phyloP scores from a whole-genome alignment of 2,888 invertebrate genomes.

The Athripsodes cinereus region DNA sequence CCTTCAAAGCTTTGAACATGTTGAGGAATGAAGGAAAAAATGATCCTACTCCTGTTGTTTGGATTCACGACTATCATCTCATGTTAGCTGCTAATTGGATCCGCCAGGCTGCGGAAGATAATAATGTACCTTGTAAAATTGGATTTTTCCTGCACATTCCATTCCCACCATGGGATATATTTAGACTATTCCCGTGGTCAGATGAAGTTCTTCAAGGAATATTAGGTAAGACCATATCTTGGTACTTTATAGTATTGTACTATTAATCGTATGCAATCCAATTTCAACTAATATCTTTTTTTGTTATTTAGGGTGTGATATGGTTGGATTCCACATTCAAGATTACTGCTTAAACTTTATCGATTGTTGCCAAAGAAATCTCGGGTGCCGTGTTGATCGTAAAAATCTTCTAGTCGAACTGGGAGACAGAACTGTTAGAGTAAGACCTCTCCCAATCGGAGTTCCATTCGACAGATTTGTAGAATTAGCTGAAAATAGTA shows the following conservation, averaged over 20 bases:
- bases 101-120: constrained; percentile 71
- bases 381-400: constrained; percentile 83
- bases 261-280: neutral
- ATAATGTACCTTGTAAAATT: constrained; percentile 68
- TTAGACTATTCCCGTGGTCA: constrained; percentile 86
- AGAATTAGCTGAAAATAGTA: constrained; percentile 65
- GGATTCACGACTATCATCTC: constrained; percentile 93
- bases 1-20: constrained; percentile 59
- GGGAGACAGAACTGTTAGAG: constrained; percentile 77
- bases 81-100: constrained; percentile 91
- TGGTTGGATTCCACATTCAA: constrained; percentile 89
- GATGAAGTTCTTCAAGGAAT: constrained; percentile 90
- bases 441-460: constrained; percentile 81
- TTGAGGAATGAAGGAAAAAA: constrained; percentile 48
- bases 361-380: constrained; percentile 80
- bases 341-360: constrained; percentile 89
- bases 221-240: constrained; percentile 50
- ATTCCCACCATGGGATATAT: constrained; percentile 92
- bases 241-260: neutral
- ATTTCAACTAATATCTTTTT: no score
- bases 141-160: constrained; percentile 95
- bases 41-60: constrained; percentile 65
- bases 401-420: constrained; percentile 83
- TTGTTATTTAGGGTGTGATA: constrained; percentile 65
- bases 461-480: constrained; percentile 85